These are phyloP conservation scores for Zaprionus vittiger DNA, from an alignment of 1,140 invertebrate species.

Conservation along the genomic window DNA sequence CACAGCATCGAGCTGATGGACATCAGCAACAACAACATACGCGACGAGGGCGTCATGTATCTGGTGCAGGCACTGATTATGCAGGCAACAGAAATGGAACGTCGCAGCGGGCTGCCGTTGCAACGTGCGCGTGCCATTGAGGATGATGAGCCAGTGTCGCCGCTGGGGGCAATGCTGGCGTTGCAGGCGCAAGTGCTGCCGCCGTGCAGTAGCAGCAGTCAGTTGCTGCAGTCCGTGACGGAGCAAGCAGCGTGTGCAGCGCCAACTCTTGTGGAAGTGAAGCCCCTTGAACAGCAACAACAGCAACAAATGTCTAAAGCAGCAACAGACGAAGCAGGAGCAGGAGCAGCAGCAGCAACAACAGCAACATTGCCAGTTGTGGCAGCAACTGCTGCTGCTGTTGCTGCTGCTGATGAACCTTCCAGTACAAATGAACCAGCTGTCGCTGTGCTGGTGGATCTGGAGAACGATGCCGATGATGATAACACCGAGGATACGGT, in stretches of 20 bases:
- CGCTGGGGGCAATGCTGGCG: conserved; percentile 34
- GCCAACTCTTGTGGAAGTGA: neutral
- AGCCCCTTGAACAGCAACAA: conserved; percentile 8
- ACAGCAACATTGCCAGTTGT: neutral
- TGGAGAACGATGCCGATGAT: conserved; percentile 74
- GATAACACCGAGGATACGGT: conserved; percentile 82
- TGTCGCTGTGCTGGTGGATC: conserved; percentile 54
- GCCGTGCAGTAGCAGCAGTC: neutral
- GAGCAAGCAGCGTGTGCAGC: conserved; percentile 12
- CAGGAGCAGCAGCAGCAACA: neutral
- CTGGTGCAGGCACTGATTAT: conserved; percentile 90
- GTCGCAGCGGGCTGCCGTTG: conserved; percentile 61
- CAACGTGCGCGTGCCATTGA: conserved; percentile 75
- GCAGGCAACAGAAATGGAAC: conserved; percentile 85
- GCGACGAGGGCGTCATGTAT: conserved; percentile 90
- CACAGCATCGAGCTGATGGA: conserved; percentile 91
- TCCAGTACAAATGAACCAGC: conserved; percentile 22
- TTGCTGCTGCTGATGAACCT: conserved; percentile 16
- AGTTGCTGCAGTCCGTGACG: neutral
- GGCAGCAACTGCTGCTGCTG: neutral
- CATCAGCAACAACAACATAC: conserved; percentile 90
- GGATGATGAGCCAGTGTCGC: conserved; percentile 72
- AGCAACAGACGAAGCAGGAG: neutral
- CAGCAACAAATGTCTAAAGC: conserved; percentile 1
- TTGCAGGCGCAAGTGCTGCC: neutral